Base-by-base conservation (phyloP, 1,140 invertebrate species). In the Lepidurus arcticus region DNA sequence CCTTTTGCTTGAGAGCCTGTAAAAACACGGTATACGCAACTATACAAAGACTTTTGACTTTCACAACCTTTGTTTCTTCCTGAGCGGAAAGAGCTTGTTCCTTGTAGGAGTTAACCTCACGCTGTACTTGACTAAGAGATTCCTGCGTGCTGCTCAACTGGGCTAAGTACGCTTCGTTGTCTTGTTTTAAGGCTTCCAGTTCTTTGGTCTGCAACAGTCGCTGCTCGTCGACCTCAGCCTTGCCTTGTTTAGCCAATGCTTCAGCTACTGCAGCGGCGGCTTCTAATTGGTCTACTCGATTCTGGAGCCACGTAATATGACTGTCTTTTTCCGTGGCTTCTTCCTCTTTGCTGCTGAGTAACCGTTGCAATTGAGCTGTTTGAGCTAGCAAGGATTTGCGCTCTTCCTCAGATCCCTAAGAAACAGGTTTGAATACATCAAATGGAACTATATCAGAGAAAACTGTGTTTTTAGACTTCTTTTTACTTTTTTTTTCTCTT, bases 81-180 rank as follows among this genome's bases (percentile, higher is more conserved):
- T 93, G 92, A 47, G 93, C 84, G 26, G 89, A 88, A 16, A 88
- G 86, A 1, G 93, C 86, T 82, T 92, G 90, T 82, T 94, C 91
- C 82, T 89, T 90, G 11, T 94, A 84, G 75, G 90, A 88, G 74
- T 90, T 88, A 11, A 91, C 88, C 84, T 96, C 94, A 79, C 91
- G 90, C 82, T 93, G 90, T 75, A 89, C 90, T 43, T 91, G 88
- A 76, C 91, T 90, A 11, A 94, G 87, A 79, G 93, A 90, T 84
- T 94, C 93, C 80, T 92, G 91, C 42, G 94, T 65, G 85, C 45
- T 90, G 87, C 43, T 90, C 89, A n/a, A 90, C 88, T 79, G 91
- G 90, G 77, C 88, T 90, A 81, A 92, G 91, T 2, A 82, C 0
- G 87, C 85, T 80, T 92, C 91, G 81, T 92, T 92, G 82, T 91